Conservation (phyloP, 1,140 invertebrate genomes). For the Branchinecta lindahli region DNA sequence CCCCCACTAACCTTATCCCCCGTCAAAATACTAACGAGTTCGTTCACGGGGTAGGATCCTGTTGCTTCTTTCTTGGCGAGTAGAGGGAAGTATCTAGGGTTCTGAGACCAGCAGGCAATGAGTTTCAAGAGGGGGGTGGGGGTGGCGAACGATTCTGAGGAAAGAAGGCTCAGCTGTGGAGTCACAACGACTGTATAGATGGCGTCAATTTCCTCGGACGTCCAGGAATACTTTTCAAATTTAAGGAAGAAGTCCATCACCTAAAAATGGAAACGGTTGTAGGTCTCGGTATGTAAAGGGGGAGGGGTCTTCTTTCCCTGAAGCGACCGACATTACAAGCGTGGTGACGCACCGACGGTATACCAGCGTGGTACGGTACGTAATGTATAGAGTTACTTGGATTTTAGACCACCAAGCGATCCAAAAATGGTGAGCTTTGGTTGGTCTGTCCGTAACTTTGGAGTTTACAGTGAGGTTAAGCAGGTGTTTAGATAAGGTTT, state of each 20-base stretch:
- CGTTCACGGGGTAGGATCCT: constrained; percentile 40
- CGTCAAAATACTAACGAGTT: constrained; percentile 49
- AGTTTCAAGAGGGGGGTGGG: constrained; percentile 66
- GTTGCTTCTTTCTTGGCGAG: constrained; percentile 42
- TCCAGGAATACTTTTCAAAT: constrained; percentile 60
- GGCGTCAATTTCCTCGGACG: constrained; percentile 48
- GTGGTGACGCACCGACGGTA: too few relatives aligned
- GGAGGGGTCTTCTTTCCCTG: too few relatives aligned
- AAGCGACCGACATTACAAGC: too few relatives aligned
- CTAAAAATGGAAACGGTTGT: background rate
- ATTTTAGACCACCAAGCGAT: too few relatives aligned
- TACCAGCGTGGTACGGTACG: too few relatives aligned
- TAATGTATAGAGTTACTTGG: too few relatives aligned
- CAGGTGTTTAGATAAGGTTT: too few relatives aligned
- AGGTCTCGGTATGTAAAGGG: too few relatives aligned
- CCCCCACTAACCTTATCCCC: constrained; percentile 44
- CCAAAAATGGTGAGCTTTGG: too few relatives aligned
- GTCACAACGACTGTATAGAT: constrained; percentile 62
- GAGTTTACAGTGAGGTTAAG: too few relatives aligned
- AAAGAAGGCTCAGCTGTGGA: constrained; percentile 57
- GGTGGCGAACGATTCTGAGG: constrained; percentile 60
- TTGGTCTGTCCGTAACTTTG: too few relatives aligned
- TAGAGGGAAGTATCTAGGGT: constrained; percentile 54
- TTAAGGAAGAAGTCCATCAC: constrained; percentile 53
- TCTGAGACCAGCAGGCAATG: constrained; percentile 53